Evolutionary conservation across 2,797 vertebrate genomes (phyloP).

Genomic region (Phoebastria nigripes): DNA sequence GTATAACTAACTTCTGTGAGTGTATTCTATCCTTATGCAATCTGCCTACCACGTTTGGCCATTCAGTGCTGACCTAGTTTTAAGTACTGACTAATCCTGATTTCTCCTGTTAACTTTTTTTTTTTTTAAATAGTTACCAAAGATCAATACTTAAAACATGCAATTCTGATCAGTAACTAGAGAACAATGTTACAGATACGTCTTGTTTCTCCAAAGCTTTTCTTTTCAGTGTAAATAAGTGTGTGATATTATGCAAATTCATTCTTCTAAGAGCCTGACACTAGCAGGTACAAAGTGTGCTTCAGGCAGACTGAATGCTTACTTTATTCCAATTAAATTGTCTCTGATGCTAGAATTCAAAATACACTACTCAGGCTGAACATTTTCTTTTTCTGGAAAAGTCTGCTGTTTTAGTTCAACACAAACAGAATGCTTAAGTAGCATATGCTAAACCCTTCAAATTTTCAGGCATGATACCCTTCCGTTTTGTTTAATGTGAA

Average conservation of each 20-base stretch:
- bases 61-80: not conserved
- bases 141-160: not conserved
- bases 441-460: not conserved
- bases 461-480: not conserved
- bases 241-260: not conserved
- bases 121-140: not conserved
- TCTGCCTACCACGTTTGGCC: not conserved
- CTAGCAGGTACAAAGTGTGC: slow-evolving; percentile 28
- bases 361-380: not conserved
- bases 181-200: not conserved
- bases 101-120: not conserved
- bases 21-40: not conserved
- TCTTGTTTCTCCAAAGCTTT: not conserved
- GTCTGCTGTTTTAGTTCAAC: not conserved
- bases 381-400: not conserved
- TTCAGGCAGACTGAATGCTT: slow-evolving; percentile 37
- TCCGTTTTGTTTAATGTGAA: not conserved
- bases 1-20: not conserved
- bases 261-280: not conserved
- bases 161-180: not conserved
- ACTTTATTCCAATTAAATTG: slow-evolving; percentile 24
- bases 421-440: slow-evolving; percentile 53
- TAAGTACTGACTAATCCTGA: not conserved
- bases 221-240: not conserved
- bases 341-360: slow-evolving; percentile 22